phyloP scores from a whole-genome alignment of 1,140 invertebrate genomes.

The Eupristina koningsbergeri region DNA sequence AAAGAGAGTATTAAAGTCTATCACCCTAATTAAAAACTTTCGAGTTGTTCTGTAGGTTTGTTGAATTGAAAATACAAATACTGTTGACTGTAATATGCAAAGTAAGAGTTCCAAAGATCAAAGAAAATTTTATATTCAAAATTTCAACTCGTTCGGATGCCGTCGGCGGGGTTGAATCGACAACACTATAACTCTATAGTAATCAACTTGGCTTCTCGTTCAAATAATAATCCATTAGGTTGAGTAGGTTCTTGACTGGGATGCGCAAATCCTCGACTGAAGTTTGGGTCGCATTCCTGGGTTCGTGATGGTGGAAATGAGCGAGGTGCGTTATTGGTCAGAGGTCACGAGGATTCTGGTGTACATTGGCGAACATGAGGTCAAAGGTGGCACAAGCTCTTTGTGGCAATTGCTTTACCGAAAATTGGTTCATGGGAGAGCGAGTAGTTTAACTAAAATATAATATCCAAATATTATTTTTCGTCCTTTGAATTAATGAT shows the following conservation, averaged over 20 bases:
- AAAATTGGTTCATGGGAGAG: background rate
- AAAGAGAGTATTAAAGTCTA: background rate
- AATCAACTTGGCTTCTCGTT: background rate
- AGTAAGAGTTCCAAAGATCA: background rate
- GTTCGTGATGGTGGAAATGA: background rate
- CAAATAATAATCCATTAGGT: background rate
- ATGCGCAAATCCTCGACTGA: too few species aligned
- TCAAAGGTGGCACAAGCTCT: background rate
- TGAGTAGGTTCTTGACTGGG: too few species aligned
- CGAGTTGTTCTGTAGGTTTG: background rate
- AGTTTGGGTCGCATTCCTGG: background rate
- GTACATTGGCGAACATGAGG: background rate
- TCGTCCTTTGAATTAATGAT: too few species aligned
- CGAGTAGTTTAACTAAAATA: too few species aligned
- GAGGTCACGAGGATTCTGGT: constrained; percentile 57
- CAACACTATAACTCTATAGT: too few species aligned
- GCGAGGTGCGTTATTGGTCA: constrained; percentile 54
- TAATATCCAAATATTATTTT: too few species aligned
- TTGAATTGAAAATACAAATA: background rate
- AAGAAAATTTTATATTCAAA: too few species aligned
- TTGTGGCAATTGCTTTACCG: background rate
- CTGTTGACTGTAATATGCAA: background rate
- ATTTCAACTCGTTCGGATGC: too few species aligned
- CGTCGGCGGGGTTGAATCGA: too few species aligned
- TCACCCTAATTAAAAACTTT: background rate